Percentiles rank a stretch among this genome's conserved stretches.
Conservation (phyloP, 2,797 vertebrate species). For the Darevskia mixta region DNA sequence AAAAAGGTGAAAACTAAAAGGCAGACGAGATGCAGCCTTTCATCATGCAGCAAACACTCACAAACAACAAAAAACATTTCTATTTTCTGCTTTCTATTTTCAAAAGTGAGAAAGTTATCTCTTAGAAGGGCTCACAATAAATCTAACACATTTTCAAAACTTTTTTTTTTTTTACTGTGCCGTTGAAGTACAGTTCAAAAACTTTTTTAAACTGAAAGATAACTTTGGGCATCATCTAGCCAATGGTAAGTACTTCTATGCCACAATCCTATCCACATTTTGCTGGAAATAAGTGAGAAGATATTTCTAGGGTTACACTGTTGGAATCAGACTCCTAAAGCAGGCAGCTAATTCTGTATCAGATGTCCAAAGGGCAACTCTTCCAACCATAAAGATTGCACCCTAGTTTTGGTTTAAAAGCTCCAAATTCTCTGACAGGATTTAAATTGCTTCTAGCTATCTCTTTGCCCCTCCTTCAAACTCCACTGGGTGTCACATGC, state of each 20-base stretch:
- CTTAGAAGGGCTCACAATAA: slow-evolving; percentile 72
- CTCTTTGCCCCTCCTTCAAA: not conserved
- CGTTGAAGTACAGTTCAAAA: slow-evolving; percentile 67
- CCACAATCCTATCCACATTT: not conserved
- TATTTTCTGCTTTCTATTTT: slow-evolving; percentile 71
- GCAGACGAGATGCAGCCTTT: slow-evolving; percentile 69
- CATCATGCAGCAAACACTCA: slow-evolving; percentile 68
- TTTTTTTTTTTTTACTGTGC: slow-evolving; percentile 52
- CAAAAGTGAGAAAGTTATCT: slow-evolving; percentile 72
- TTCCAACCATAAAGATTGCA: not conserved
- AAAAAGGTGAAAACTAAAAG: slow-evolving; percentile 77
- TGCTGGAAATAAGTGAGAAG: too few relatives aligned
- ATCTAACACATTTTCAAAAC: slow-evolving; percentile 64
- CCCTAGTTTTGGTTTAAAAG: not conserved
- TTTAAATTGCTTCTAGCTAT: not conserved
- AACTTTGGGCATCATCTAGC: not conserved
- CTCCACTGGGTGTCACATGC: not conserved
- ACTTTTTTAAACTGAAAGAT: slow-evolving; percentile 38
- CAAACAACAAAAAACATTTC: slow-evolving; percentile 72
- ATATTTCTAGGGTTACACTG: too few relatives aligned
- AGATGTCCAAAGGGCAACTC: not conserved
- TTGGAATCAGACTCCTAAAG: not conserved
- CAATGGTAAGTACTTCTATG: not conserved
- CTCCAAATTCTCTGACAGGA: not conserved
- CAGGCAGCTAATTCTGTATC: not conserved